A percentile compares a stretch with the other conserved stretches of the same genome.
phyloP scores from a whole-genome alignment of 2,797 vertebrate species.

The Melanotaenia nigrans region DNA sequence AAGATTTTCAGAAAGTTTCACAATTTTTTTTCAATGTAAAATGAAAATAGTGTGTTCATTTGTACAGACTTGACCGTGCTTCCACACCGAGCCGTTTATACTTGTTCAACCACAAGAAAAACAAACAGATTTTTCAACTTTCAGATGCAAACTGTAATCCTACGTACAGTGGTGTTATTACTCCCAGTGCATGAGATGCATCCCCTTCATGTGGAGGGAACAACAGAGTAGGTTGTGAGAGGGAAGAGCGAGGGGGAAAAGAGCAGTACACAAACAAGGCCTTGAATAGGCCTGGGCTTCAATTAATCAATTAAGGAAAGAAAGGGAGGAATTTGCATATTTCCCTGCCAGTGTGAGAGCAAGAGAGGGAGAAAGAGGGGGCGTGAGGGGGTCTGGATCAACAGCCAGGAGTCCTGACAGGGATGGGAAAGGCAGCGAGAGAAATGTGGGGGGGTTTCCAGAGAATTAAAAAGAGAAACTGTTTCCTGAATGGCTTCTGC shows the following conservation, averaged over 20 bases:
- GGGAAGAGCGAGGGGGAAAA: slow-evolving; percentile 40
- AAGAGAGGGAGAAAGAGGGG: slow-evolving; percentile 35
- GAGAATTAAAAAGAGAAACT: slow-evolving; percentile 73
- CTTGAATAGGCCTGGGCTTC: slow-evolving; percentile 79
- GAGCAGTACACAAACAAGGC: slow-evolving; percentile 74
- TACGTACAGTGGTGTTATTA: neutral
- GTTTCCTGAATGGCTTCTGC: slow-evolving; percentile 81
- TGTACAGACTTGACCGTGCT: neutral
- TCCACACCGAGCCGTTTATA: neutral
- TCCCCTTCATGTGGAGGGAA: slow-evolving; percentile 44
- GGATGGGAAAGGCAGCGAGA: slow-evolving; percentile 76
- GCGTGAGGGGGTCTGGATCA: slow-evolving; percentile 50
- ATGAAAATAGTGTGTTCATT: neutral
- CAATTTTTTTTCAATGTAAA: too few relatives aligned
- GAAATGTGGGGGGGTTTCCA: slow-evolving; percentile 68
- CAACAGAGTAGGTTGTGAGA: slow-evolving; percentile 67
- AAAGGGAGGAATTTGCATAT: slow-evolving; percentile 85
- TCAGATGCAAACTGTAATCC: too few relatives aligned
- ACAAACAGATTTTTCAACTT: too few relatives aligned
- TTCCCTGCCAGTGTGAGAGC: slow-evolving; percentile 67
- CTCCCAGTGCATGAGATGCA: slow-evolving; percentile 40
- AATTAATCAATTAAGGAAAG: slow-evolving; percentile 87
- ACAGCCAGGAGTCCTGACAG: slow-evolving; percentile 79
- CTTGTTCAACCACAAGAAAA: too few relatives aligned
- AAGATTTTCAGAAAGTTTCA: too few relatives aligned